Evolutionary conservation across 2,113 vertebrate species (phyloP), one percentile per base, ranked within the genome.

Genomic region (Benitochromis conjunctus): DNA sequence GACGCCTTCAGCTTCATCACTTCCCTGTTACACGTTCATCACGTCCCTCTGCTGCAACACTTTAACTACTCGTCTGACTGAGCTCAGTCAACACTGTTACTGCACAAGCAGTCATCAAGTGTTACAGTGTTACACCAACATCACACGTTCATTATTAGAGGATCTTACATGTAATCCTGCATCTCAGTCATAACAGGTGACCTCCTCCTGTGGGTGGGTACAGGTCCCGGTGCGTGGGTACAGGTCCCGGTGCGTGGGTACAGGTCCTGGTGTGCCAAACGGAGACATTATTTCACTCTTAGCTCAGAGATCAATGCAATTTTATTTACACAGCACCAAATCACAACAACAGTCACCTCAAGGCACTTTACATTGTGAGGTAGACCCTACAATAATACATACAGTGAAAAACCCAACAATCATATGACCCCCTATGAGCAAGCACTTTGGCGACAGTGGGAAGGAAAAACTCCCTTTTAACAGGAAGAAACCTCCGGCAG

Each of bases 1-100:
- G 26, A 0, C 0, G 7, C 24, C 21, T 58, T 58, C 26, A 31
- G 26, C 26, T 31, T 16, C 56, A 58, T 58, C 56, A 58, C 56
- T 0, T 58, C 56, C 56, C 56, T 58, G 26, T 58, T 58, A 29
- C 26, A 16, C 4, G 2, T 0, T 58, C 56, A 58, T 0, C 56
- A 58, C 24, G 13, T 26, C 24, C 24, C 56, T 13, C 55, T 57
- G 55, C 55, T 26, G n/a, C 24, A 21, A 4, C 12, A 0, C 56
- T 9, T 29, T 58, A 24, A 58, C 24, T 58, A 29, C 56, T 16
- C 4, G 0, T 29, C 26, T 58, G 21, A 56, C n/a, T 56, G 56
- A 58, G 56, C 56, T 58, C 7, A 0, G 26, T 0, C 56, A 58
- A 2, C 29, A 14, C 2, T n/a, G 7, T 10, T 3, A 9, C 5